A percentile compares a stretch with the other conserved stretches of the same genome.
Evolutionary conservation across 2,113 vertebrate genomes (phyloP).

Genomic region (Oryzias celebensis): DNA sequence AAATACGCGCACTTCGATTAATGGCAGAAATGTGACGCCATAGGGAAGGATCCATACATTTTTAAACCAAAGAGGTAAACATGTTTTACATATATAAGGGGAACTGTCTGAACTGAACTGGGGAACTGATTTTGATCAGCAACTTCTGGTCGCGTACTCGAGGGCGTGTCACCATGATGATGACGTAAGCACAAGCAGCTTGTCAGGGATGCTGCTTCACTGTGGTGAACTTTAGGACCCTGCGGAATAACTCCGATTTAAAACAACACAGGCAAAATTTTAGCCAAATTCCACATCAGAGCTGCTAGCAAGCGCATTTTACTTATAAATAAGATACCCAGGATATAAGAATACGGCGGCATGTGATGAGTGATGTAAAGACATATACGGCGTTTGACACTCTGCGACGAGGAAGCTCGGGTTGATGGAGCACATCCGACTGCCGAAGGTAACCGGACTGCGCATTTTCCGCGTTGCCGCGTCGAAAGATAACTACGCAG

Average conservation of each 20-base stretch:
- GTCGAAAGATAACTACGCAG: not conserved
- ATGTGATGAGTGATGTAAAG: not conserved
- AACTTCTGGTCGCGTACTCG: too few relatives aligned
- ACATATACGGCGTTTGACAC: not conserved
- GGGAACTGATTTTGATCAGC: too few relatives aligned
- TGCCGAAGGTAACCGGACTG: constrained; percentile 76
- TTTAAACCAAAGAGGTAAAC: too few relatives aligned
- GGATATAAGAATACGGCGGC: not conserved
- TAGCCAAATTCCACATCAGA: constrained; percentile 42
- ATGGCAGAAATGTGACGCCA: too few relatives aligned
- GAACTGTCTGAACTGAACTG: too few relatives aligned
- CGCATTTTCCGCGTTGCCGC: constrained; percentile 16
- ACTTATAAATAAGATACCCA: not conserved
- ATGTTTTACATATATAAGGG: too few relatives aligned
- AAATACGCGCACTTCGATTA: too few relatives aligned
- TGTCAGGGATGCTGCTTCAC: not conserved
- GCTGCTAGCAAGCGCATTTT: constrained; percentile 12
- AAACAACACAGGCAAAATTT: not conserved
- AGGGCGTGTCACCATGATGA: too few relatives aligned
- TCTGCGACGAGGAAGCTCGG: constrained; percentile 12
- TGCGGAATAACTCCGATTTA: constrained; percentile 2
- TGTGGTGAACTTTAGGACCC: constrained; percentile 72
- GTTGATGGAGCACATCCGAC: constrained; percentile 79
- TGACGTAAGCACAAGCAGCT: too few relatives aligned
- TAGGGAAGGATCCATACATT: too few relatives aligned